phyloP scores from a whole-genome alignment of 2,113 vertebrate genomes.

The Nibea albiflora region DNA sequence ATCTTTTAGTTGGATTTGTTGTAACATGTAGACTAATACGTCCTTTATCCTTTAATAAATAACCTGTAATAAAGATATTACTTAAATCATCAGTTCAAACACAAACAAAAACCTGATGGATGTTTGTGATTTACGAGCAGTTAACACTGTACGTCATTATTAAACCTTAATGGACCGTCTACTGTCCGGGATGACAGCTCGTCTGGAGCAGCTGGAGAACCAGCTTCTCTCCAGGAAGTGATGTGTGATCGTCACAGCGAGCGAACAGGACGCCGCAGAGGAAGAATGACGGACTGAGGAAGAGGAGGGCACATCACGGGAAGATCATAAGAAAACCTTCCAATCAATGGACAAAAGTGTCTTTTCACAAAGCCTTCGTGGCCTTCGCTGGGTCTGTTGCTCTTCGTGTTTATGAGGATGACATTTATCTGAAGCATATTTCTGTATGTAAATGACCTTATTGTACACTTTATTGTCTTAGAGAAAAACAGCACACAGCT shows the following conservation, averaged over 20 bases:
- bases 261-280: slow-evolving; percentile 8
- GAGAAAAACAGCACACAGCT: neutral
- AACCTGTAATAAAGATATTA: too few relatives aligned
- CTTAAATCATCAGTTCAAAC: too few relatives aligned
- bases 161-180: slow-evolving; percentile 83
- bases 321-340: slow-evolving; percentile 1
- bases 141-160: neutral
- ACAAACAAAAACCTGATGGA: neutral
- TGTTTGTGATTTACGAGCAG: neutral
- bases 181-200: slow-evolving; percentile 90
- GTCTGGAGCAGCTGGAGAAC: slow-evolving; percentile 93
- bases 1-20: neutral
- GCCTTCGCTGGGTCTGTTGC: slow-evolving; percentile 1
- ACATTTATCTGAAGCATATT: slow-evolving; percentile 9
- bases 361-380: slow-evolving; percentile 20
- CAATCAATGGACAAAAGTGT: slow-evolving; percentile 12
- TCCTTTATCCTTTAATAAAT: too few relatives aligned
- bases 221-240: slow-evolving; percentile 90
- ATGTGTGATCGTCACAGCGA: slow-evolving; percentile 52
- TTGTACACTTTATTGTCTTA: slow-evolving; percentile 11
- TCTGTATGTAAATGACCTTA: slow-evolving; percentile 5
- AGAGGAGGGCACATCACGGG: slow-evolving; percentile 41
- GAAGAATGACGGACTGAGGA: slow-evolving; percentile 27
- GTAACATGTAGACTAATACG: too few relatives aligned
- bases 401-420: neutral